Evolutionary conservation across 2,797 vertebrate genomes (phyloP), one percentile per base, ranked within the genome.

Genomic region (Mergus octosetaceus): DNA sequence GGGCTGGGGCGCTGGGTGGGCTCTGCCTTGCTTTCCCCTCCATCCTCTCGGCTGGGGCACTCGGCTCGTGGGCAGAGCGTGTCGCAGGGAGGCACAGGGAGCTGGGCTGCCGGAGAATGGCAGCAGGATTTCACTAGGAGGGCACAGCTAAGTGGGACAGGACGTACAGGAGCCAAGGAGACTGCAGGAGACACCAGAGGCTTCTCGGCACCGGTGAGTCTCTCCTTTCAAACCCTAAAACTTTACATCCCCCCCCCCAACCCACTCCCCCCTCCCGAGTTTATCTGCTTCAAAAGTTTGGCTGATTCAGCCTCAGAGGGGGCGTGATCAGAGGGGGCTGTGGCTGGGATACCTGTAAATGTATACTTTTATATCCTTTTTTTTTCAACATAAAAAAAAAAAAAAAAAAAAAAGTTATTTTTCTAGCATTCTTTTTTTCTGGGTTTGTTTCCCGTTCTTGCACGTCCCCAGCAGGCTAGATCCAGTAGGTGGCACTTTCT

Each of bases 401-500:
- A 47, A 47, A 47, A 47, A 47, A 45, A 45, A 65, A 53, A 87
- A 74, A 7, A 0, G 1, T 38, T 21, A 5, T 83, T 94, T 95
- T 74, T 17, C 94, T 71, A 87, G 58, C 11, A 4, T 70, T 75
- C 9, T 4, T 11, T 74, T 74, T 93, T 81, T 70, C 3, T 10
- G 77, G 47, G 54, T 68, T 85, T 58, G 64, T 90, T 79, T 74
- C 51, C 41, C 38, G 2, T 90, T 39, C 76, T 38, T 22, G 47
- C 64, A 1, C 36, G 57, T 90, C 82, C 64, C n/a, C 11, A 2
- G 47, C 8, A 39, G 73, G 56, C 39, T 65, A 32, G 75, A 41
- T 77, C 93, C 95, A 70, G 89, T 83, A 94, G 93, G 92, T 85
- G 95, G 96, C 90, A 93, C 85, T 95, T 94, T 94, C 71, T 72